Evolutionary conservation across 2,797 vertebrate species (phyloP).

Genomic region (Tragopan temminckii): DNA sequence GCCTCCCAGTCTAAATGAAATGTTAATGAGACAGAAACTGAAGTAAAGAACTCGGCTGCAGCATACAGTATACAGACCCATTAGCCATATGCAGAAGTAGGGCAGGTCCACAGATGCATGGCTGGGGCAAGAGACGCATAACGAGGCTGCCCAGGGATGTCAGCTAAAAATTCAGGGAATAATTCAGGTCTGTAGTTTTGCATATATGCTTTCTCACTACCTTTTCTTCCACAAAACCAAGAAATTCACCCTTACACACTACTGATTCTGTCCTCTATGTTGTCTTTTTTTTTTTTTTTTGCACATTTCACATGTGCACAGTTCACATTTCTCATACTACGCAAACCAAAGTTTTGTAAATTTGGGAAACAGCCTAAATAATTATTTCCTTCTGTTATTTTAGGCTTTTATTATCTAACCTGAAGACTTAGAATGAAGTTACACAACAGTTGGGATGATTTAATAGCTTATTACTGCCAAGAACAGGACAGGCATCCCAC

Average conservation of each 20-base stretch:
- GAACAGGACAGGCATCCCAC: conserved; percentile 62
- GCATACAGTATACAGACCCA: neutral
- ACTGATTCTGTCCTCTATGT: neutral
- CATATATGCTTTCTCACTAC: rapidly evolving
- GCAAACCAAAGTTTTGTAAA: neutral
- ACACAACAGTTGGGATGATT: conserved; percentile 69
- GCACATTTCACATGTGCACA: no score
- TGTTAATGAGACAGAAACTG: neutral
- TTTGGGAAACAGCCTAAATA: conserved; percentile 27
- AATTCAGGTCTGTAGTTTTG: neutral
- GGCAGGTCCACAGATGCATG: neutral
- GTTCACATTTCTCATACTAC: neutral
- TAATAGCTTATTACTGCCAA: conserved; percentile 64
- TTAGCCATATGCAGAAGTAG: neutral
- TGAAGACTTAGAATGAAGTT: conserved; percentile 59
- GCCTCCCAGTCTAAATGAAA: neutral
- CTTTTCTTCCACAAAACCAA: rapidly evolving
- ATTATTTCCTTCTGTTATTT: conserved; percentile 61
- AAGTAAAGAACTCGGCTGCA: neutral
- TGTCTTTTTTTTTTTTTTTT: neutral
- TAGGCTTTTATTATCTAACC: conserved; percentile 45
- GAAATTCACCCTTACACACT: neutral
- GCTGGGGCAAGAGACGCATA: neutral
- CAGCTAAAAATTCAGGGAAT: neutral
- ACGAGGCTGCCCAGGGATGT: neutral